Evolutionary conservation across 2,113 vertebrate genomes (phyloP), one percentile per base, ranked within the genome.

Genomic region (Atherinomorus stipes): DNA sequence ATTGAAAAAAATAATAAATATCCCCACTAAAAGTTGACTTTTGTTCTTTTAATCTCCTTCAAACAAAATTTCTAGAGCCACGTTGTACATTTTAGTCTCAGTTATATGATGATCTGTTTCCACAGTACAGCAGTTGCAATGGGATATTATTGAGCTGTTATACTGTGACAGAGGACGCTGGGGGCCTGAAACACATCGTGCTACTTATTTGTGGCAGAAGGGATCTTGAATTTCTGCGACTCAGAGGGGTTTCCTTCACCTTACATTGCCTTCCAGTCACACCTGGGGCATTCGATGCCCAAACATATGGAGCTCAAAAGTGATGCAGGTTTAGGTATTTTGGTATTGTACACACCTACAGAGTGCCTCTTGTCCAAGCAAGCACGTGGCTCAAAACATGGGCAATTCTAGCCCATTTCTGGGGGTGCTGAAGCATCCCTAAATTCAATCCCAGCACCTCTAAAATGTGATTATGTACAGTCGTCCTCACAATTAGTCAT

Each of bases 221-320:
- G n/a, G 23, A 73, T 76, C 67, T 59, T 40, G 7, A 64, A 76
- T 67, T 22, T 59, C 50, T 56, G 49, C 2, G 28, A 83, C 52
- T 62, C 54, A 66, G 21, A 54, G 6, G 25, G 12, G 45, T 78
- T 80, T 73, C 25, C 60, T 67, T 64, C 31, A 59, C 25, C 38
- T 60, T 57, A 84, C 71, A 38, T 8, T 80, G 76, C 78, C 74
- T 71, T 74, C 40, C 22, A 76, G 80, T 42, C 59, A 80, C 54
- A 74, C 65, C 28, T n/a, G 22, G 23, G 62, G 78, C 73, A 16
- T 50, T 65, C 54, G 25, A 42, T 7, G 72, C 75, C 66, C 12
- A 49, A 49, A 71, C 1, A 69, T 45, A 56, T 4, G 62, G 25
- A 44, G 47, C 13, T 44, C 18, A 4, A 26, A 42, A 40, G 22